Evolutionary conservation across 2,113 vertebrate species (phyloP), one percentile per base, ranked within the genome.

Genomic region (Cheilinus undulatus): DNA sequence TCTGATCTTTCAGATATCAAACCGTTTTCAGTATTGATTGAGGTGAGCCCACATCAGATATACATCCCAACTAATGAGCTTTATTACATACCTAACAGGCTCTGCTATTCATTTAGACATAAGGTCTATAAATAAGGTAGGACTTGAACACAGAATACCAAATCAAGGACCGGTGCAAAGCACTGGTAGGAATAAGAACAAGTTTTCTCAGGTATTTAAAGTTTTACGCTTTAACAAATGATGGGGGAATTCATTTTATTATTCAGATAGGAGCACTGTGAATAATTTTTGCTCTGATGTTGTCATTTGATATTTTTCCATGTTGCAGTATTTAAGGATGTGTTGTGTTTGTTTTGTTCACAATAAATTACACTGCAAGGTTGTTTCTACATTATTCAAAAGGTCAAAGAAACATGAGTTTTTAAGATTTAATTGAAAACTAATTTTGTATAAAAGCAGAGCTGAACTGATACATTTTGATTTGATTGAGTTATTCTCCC

Each of bases 191-290:
- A 49, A 8, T 3, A 30, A 3, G n/a, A n/a, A n/a, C n/a, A 27
- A 23, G 5, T 19, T 28, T 12, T 53, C 60, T 74, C 72, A 59
- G 62, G 72, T 59, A 59, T 52, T 51, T 19, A 36, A 22, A 10
- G 36, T 30, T 23, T 32, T 20, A 32, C 1, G 1, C 43, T 30
- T 40, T 56, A 5, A 28, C 14, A 40, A 30, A 4, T 50, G 10
- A 43, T 13, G 2, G 10, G 59, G 34, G 49, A 20, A 27, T 28
- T 9, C 38, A 17, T 15, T 2, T 40, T 15, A 40, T 40, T 40
- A 40, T 11, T 1, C 13, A 40, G 38, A 14, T 4, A 13, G 12
- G 13, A 26, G 26, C 43, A 14, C 23, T 46, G 28, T 59, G 3
- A 65, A 26, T 26, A 17, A 3, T 51, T 32, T 52, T 45, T 67